phyloP scores from a whole-genome alignment of 1,140 invertebrate genomes.

The Drosophila bocki region DNA sequence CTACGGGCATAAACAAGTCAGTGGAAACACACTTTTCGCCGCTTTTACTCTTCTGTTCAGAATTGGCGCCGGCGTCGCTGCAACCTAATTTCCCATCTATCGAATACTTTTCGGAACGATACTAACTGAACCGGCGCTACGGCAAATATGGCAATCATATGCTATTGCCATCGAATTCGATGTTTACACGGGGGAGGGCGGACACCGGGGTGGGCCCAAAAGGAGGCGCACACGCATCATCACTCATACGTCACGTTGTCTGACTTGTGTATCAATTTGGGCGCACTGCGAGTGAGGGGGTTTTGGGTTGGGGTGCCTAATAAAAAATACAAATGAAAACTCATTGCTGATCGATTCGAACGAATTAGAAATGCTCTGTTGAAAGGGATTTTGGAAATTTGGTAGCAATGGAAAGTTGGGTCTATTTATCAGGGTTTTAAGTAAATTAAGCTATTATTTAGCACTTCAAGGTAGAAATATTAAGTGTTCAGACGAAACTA shows the following conservation, averaged over 20 bases:
- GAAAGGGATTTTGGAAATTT: neutral
- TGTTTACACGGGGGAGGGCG: conserved; percentile 40
- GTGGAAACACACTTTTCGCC: conserved; percentile 49
- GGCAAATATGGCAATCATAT: conserved; percentile 75
- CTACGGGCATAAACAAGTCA: conserved; percentile 67
- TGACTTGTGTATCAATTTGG: conserved; percentile 71
- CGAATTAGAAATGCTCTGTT: conserved; percentile 41
- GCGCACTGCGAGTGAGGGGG: neutral
- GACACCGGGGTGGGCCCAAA: conserved; percentile 3
- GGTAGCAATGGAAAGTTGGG: conserved; percentile 1
- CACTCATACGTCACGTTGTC: conserved; percentile 80
- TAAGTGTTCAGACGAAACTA: neutral
- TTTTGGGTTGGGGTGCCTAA: conserved; percentile 43
- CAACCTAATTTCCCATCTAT: conserved; percentile 72
- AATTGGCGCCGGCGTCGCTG: conserved; percentile 67
- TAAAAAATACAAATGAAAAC: conserved; percentile 68
- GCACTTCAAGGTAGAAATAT: neutral
- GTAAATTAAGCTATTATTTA: neutral
- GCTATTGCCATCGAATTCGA: conserved; percentile 46
- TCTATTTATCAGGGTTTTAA: neutral
- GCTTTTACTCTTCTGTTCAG: conserved; percentile 26
- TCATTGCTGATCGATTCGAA: conserved; percentile 30
- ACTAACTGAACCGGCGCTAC: conserved; percentile 63
- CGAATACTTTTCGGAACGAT: conserved; percentile 28
- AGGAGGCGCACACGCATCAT: conserved; percentile 68